Conservation (phyloP, 2,113 vertebrate genomes). For the Pachypanchax playfairii region DNA sequence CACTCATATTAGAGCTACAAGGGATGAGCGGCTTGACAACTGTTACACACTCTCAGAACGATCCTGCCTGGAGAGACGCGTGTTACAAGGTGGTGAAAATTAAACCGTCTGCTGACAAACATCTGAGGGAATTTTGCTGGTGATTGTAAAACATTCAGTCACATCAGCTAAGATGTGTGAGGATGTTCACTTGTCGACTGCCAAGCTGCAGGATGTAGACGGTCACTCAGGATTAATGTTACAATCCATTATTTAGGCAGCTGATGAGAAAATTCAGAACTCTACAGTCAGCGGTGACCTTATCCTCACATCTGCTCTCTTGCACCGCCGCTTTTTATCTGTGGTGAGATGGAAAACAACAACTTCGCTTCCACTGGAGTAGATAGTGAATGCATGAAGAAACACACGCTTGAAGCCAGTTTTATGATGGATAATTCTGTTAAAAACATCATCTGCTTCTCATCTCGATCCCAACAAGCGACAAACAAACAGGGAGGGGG, state of each 20-base stretch:
- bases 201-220: constrained; percentile 25
- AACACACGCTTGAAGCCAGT: too few relatives aligned
- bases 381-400: too few relatives aligned
- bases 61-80: constrained; percentile 34
- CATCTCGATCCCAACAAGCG: background rate
- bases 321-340: constrained; percentile 16
- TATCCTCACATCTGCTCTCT: constrained; percentile 53
- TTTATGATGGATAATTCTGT: constrained; percentile 3
- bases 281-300: constrained; percentile 33
- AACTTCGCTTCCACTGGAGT: background rate
- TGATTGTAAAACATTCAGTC: constrained; percentile 28
- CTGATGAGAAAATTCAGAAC: constrained; percentile 35
- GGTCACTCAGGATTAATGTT: constrained; percentile 48
- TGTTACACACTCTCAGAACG: constrained; percentile 18
- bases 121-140: constrained; percentile 24
- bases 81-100: constrained; percentile 22
- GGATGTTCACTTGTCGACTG: constrained; percentile 39
- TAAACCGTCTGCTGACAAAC: constrained; percentile 38
- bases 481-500: constrained; percentile 14
- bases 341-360: background rate
- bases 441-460: background rate
- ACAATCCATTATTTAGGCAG: constrained; percentile 49
- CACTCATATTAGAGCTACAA: constrained; percentile 44
- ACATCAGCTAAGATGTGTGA: constrained; percentile 31
- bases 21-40: constrained; percentile 27